phyloP scores from a whole-genome alignment of 2,888 invertebrate genomes.

The Lacanobia wlatinum region DNA sequence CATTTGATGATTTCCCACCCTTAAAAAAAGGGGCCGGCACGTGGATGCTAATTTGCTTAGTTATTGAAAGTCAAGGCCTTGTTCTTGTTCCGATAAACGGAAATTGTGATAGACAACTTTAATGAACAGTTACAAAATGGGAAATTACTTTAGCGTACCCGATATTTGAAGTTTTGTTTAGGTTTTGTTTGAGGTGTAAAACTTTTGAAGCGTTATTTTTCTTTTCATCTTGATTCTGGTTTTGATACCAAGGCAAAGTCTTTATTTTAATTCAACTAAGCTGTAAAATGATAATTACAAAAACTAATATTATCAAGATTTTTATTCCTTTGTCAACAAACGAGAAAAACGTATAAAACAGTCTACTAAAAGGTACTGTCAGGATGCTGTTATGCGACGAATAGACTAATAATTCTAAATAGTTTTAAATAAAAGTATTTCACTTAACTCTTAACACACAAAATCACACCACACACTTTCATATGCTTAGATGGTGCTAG shows the following conservation, averaged over 20 bases:
- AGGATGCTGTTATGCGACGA: too few relatives aligned
- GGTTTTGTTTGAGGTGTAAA: not conserved
- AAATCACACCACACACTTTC: too few relatives aligned
- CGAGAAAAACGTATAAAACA: too few relatives aligned
- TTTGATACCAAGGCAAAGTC: not conserved
- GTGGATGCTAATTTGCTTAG: not conserved
- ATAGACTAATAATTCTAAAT: too few relatives aligned
- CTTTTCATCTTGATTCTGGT: not conserved
- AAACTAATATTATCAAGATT: too few relatives aligned
- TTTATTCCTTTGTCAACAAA: not conserved
- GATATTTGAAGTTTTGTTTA: not conserved
- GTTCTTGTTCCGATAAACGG: not conserved
- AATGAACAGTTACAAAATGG: not conserved
- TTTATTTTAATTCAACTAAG: not conserved
- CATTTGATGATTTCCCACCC: too few relatives aligned
- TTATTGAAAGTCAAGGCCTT: not conserved
- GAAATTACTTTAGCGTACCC: not conserved
- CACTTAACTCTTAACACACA: too few relatives aligned
- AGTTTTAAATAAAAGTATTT: too few relatives aligned
- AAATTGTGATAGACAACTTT: not conserved
- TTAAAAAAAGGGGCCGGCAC: not conserved
- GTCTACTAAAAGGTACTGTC: too few relatives aligned
- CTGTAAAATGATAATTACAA: too few relatives aligned
- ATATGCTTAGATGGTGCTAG: too few relatives aligned
- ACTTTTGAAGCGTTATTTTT: not conserved